phyloP scores from a whole-genome alignment of 2,113 vertebrate genomes.

The Cheirogaleus medius region DNA sequence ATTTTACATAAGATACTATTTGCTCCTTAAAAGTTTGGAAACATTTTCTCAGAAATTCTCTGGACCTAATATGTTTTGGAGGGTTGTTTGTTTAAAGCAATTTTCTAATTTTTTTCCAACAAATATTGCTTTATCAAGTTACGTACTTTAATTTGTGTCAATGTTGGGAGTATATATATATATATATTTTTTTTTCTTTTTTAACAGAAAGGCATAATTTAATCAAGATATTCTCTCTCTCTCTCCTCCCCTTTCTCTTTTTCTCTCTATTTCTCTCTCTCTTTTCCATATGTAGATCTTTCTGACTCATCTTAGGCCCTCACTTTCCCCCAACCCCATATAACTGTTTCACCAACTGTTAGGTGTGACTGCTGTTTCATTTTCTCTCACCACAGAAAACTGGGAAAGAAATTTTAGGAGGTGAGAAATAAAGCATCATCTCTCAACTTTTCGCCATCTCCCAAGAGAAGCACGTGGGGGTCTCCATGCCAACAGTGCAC shows the following conservation, averaged over 20 bases:
- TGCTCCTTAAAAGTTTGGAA: constrained; percentile 9
- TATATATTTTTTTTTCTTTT: not conserved
- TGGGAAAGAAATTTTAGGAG: constrained; percentile 40
- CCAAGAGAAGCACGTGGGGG: not conserved
- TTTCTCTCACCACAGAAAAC: constrained; percentile 56
- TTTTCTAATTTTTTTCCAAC: not conserved
- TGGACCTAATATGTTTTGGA: not conserved
- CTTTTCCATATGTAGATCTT: too few relatives aligned
- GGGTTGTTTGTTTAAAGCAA: not conserved
- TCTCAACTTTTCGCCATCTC: not conserved
- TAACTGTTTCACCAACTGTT: not conserved
- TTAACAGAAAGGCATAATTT: not conserved
- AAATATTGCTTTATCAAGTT: not conserved
- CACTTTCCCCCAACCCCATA: not conserved
- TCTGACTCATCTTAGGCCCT: not conserved
- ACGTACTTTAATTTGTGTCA: not conserved
- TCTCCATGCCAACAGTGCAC: constrained; percentile 9
- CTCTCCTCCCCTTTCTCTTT: not conserved
- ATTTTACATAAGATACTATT: not conserved
- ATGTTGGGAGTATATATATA: not conserved
- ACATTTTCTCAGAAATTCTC: not conserved
- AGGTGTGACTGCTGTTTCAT: not conserved
- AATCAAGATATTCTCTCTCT: not conserved
- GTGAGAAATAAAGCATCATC: constrained; percentile 16
- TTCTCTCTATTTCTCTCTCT: not conserved